A percentile compares a stretch with the other conserved stretches of the same genome.
phyloP scores from a whole-genome alignment of 2,113 vertebrate species.

The Scomber japonicus region DNA sequence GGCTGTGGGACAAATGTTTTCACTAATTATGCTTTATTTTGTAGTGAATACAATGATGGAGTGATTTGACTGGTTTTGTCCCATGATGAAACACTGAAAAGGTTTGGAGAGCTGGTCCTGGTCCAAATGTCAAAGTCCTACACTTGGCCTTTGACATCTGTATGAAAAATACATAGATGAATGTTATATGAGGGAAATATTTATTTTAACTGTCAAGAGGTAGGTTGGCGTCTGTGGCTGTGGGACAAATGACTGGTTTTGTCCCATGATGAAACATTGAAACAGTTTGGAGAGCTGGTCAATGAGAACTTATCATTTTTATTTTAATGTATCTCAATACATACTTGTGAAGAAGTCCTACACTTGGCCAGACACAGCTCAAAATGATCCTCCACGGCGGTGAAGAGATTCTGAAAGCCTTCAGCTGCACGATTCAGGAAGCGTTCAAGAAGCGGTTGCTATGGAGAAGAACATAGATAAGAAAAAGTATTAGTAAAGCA shows the following conservation, averaged over 20 bases:
- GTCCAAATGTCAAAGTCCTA: too few relatives aligned
- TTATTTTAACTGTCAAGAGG: not conserved
- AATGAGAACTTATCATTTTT: not conserved
- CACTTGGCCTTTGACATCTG: too few relatives aligned
- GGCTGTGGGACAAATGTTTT: too few relatives aligned
- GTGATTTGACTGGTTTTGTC: not conserved
- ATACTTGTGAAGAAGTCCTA: constrained; percentile 96
- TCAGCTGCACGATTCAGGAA: constrained; percentile 95
- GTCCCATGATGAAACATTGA: not conserved
- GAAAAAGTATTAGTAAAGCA: not conserved
- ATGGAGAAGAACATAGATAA: constrained; percentile 50
- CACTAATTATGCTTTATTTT: too few relatives aligned
- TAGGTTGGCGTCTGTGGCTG: not conserved
- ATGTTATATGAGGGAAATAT: not conserved
- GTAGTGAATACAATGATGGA: too few relatives aligned
- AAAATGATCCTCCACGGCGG: constrained; percentile 97
- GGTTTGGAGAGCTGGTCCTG: not conserved
- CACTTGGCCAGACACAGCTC: constrained; percentile 98
- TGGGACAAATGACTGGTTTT: not conserved
- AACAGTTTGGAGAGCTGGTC: not conserved
- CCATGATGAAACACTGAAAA: not conserved
- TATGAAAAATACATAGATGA: not conserved
- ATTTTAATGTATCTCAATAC: constrained; percentile 6
- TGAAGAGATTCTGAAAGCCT: constrained; percentile 97
- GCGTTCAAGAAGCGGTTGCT: constrained; percentile 95